Conservation (phyloP, 1,140 invertebrate species). For the Zaprionus camerounensis region DNA sequence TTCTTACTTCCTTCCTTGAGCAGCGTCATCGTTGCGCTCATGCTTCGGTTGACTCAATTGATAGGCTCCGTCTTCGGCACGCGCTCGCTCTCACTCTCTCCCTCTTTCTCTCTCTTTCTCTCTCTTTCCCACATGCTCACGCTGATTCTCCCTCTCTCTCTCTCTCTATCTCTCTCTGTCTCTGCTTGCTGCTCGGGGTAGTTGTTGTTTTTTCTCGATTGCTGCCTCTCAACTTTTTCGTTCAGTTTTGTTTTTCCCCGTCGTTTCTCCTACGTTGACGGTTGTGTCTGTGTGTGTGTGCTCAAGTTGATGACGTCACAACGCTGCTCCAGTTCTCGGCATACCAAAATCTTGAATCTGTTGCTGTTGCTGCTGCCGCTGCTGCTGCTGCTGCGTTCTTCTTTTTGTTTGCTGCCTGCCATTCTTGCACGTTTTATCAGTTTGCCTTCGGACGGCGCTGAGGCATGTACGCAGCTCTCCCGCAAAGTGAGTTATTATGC, state of each 20-base stretch:
- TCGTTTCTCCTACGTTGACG: constrained; percentile 53
- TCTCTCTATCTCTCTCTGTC: not conserved
- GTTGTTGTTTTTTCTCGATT: constrained; percentile 38
- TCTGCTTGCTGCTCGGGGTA: constrained; percentile 44
- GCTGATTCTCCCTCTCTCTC: not conserved
- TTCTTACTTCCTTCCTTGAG: constrained; percentile 64
- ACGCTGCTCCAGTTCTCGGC: constrained; percentile 73
- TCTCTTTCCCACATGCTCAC: constrained; percentile 13
- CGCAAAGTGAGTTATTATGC: constrained; percentile 11
- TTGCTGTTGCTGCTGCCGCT: constrained; percentile 13
- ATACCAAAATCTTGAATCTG: constrained; percentile 56
- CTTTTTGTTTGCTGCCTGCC: constrained; percentile 38
- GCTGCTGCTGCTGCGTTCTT: constrained; percentile 13
- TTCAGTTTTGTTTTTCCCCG: constrained; percentile 78
- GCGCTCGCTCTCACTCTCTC: not conserved
- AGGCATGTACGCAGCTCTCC: constrained; percentile 61
- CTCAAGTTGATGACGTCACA: constrained; percentile 68
- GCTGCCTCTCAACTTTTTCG: constrained; percentile 53
- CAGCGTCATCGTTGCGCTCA: constrained; percentile 42
- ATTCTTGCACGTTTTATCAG: constrained; percentile 78
- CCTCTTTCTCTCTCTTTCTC: not conserved
- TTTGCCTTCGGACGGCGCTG: constrained; percentile 63
- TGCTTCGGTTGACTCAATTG: constrained; percentile 65
- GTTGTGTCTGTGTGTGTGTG: constrained; percentile 34
- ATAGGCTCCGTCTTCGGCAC: constrained; percentile 18